Base-by-base conservation (phyloP, 1,140 invertebrate genomes). In the Zeugodacus cucurbitae region DNA sequence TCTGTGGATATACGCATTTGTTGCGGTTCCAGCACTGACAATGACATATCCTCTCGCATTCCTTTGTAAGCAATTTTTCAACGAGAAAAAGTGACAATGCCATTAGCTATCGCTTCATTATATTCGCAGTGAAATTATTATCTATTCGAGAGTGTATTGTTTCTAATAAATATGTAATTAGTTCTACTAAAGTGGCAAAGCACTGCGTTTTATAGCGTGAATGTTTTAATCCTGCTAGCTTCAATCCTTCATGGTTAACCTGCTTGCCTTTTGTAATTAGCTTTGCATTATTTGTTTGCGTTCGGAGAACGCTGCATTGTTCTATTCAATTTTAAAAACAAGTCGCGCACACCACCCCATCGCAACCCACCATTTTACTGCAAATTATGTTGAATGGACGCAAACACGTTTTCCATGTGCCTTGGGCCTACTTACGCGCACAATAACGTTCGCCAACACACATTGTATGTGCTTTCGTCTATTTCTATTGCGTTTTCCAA, bases 1-100 rank as follows among this genome's bases (percentile, higher is more conserved):
- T 59, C 20, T 86, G 85, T 86, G 26, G 48, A 37, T 86, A 26
- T 58, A 58, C 4, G 20, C 17, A 86, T 86, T 86, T 86, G 82
- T 37, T 86, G 82, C 82, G 82, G 82, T 86, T 86, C 1, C 11
- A 82, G 29, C 11, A 32, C 22, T 82, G 41, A 54, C 74, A 82
- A 54, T 82, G 41, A 82, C 34, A 82, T 34, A 82, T 82, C n/a
- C 74, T 54, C 34, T 29, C 64, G 64, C 64, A 32, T 34, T 26
- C 14, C 26, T 70, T 70, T 62, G n/a, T 62, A 62, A 54, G 7
- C 41, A 48, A 82, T 82, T 78, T 82, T 82, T 82, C 74, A 54
- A 82, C 22, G 29, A 44, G n/a, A 34, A 22, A 26, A 82, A 11
- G n/a, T 48, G 26, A 48, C 74, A 82, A 82, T 78, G 70, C 41